Percentiles rank a stretch among this genome's conserved stretches.
phyloP scores from a whole-genome alignment of 2,888 invertebrate species.

The Metellina segmentata region DNA sequence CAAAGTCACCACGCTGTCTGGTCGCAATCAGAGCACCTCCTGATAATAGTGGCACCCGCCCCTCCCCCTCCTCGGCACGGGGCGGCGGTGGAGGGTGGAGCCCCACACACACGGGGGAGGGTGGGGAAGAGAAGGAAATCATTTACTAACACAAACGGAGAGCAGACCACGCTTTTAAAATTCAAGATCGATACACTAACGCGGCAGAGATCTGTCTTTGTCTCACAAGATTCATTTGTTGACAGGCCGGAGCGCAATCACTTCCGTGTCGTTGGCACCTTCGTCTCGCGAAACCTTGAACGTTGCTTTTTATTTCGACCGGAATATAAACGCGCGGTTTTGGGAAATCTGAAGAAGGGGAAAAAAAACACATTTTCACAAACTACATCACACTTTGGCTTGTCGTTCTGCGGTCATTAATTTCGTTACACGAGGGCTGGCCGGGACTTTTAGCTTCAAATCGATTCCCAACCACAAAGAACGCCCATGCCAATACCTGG shows the following conservation, averaged over 20 bases:
- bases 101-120: not conserved
- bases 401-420: too few species aligned
- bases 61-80: not conserved
- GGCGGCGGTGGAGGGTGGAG: conserved; percentile 51
- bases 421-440: too few species aligned
- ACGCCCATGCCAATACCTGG: too few species aligned
- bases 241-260: not conserved
- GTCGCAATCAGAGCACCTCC: conserved; percentile 66
- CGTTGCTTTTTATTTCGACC: too few species aligned
- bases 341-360: too few species aligned
- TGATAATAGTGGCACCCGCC: conserved; percentile 52
- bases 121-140: not conserved
- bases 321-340: too few species aligned
- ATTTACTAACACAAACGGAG: conserved; percentile 21
- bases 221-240: not conserved
- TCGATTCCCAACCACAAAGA: too few species aligned
- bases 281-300: too few species aligned
- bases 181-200: not conserved
- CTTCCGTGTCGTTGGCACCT: too few species aligned
- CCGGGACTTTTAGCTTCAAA: too few species aligned
- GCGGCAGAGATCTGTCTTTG: not conserved
- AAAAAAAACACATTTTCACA: too few species aligned
- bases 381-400: too few species aligned
- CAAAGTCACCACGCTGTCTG: conserved; percentile 73
- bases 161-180: conserved; percentile 1